Conservation (phyloP, 2,888 invertebrate species). For the Amiota mariae region DNA sequence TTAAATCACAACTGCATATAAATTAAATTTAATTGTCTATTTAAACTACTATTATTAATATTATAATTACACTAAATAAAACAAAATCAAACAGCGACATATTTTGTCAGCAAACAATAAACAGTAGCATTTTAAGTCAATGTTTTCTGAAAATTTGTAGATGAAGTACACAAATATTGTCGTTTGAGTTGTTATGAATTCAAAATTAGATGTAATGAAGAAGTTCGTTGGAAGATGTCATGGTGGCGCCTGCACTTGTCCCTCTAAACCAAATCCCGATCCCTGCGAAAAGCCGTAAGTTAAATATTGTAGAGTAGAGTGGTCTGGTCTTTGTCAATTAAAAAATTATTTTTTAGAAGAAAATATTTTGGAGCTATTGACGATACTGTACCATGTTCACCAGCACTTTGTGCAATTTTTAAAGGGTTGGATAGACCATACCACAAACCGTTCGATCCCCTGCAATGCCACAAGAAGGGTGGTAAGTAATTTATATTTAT, state of each 20-base stretch:
- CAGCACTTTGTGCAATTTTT: neutral
- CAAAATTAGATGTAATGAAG: conserved; percentile 13
- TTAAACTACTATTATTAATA: no score
- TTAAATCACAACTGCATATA: conserved; percentile 51
- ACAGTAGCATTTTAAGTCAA: neutral
- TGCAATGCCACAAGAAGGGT: neutral
- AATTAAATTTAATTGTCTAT: no score
- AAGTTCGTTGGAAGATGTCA: neutral
- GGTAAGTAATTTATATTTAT: no score
- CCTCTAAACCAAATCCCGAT: neutral
- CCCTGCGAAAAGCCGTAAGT: neutral
- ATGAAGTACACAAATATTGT: no score
- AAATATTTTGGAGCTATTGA: neutral
- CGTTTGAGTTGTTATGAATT: no score
- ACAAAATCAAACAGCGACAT: no score
- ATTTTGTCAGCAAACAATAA: neutral
- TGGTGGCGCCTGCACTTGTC: neutral
- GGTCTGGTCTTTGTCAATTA: no score
- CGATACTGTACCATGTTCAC: neutral
- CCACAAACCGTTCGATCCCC: neutral
- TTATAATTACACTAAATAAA: no score
- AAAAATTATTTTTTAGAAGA: neutral
- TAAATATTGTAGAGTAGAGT: neutral
- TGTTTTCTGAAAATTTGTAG: no score
- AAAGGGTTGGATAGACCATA: neutral